These are phyloP conservation scores for Drosophila pruinosa DNA, from an alignment of 1,140 invertebrate species.

Conservation along the genomic window DNA sequence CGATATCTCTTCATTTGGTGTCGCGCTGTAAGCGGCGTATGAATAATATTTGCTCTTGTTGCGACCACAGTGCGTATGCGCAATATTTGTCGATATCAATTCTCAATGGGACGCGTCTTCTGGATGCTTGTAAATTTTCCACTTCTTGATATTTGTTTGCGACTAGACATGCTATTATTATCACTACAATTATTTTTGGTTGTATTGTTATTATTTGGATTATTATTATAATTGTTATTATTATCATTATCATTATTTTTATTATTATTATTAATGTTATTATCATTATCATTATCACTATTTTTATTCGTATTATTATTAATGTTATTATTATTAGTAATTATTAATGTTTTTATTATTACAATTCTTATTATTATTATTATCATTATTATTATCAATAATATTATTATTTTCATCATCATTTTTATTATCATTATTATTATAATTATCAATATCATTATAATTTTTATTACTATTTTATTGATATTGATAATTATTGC, in stretches of 20 bases:
- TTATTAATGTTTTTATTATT: background rate
- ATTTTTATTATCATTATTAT: background rate
- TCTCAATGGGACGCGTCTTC: background rate
- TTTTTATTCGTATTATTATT: background rate
- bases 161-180: background rate
- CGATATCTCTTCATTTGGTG: constrained; percentile 5
- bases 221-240: background rate
- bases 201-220: background rate
- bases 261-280: background rate
- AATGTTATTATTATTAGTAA: background rate
- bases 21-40: constrained; percentile 15
- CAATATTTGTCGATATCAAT: background rate
- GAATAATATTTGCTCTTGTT: constrained; percentile 14
- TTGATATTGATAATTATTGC: too few relatives aligned
- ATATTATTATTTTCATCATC: background rate
- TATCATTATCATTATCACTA: background rate
- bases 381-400: background rate
- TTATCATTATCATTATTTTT: background rate
- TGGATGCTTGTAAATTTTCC: background rate
- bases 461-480: background rate
- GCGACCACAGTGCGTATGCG: background rate
- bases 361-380: background rate
- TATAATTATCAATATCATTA: background rate
- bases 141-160: background rate
- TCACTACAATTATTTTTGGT: background rate